Conservation (phyloP, 2,797 vertebrate species). For the Alfaro cultratus region DNA sequence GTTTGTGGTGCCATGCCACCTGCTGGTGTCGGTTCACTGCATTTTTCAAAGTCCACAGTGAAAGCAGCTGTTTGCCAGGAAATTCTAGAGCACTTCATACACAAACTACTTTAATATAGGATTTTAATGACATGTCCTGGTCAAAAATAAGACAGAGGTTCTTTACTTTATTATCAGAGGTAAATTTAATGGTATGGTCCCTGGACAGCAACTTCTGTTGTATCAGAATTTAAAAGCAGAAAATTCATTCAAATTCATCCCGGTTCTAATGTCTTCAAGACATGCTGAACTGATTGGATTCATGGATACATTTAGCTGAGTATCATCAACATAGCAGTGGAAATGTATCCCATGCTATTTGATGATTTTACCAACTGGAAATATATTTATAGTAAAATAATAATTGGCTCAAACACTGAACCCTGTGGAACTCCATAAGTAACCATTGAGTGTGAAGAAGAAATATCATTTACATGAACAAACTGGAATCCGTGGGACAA, state of each 20-base stretch:
- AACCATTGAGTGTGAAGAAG: background rate
- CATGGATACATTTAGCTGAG: background rate
- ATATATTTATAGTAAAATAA: too few species aligned
- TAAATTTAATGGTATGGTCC: background rate
- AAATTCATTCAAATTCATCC: background rate
- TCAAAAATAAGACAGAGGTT: background rate
- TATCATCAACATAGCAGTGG: background rate
- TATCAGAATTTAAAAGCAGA: background rate
- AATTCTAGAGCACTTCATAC: background rate
- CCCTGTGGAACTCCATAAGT: background rate
- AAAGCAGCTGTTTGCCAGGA: background rate
- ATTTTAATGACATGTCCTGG: background rate
- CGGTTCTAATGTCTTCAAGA: background rate
- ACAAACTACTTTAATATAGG: background rate
- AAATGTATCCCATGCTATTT: background rate
- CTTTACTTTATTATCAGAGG: background rate
- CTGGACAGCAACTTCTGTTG: background rate
- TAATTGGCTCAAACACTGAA: background rate
- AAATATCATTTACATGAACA: background rate
- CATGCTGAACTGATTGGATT: background rate
- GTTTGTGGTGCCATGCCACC: background rate
- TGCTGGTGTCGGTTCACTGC: background rate
- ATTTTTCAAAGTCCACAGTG: background rate
- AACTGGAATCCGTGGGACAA: background rate
- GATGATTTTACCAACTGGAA: background rate